These are phyloP conservation scores for Chaenocephalus aceratus DNA, from an alignment of 2,113 vertebrate species.

Conservation along the genomic window DNA sequence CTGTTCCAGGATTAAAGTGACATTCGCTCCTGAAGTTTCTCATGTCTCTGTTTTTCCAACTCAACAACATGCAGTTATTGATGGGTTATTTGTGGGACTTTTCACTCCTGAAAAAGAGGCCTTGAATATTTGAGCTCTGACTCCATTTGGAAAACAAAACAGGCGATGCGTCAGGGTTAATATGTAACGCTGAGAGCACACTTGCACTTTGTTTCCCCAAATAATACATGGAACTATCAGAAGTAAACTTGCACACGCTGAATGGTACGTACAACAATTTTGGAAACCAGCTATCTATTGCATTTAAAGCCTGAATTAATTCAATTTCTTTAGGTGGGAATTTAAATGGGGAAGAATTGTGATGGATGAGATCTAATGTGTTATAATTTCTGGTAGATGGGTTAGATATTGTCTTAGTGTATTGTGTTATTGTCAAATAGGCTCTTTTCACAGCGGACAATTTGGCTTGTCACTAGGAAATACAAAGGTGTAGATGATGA, in stretches of 20 bases:
- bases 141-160: slow-evolving; percentile 8
- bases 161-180: slow-evolving; percentile 74
- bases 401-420: background rate
- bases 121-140: background rate
- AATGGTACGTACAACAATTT: slow-evolving; percentile 69
- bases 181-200: slow-evolving; percentile 79
- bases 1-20: slow-evolving; percentile 77
- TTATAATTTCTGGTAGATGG: background rate
- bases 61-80: background rate
- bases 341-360: background rate
- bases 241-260: slow-evolving; percentile 44
- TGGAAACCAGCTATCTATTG: background rate
- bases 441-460: too few relatives aligned
- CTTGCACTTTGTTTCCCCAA: slow-evolving; percentile 86
- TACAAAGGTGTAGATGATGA: too few relatives aligned
- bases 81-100: background rate
- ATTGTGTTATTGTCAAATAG: background rate
- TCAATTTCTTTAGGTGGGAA: background rate
- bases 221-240: slow-evolving; percentile 69
- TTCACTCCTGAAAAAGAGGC: background rate
- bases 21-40: slow-evolving; percentile 58
- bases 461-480: too few relatives aligned
- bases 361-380: background rate
- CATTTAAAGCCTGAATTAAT: background rate
- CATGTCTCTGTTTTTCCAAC: slow-evolving; percentile 13